Base-by-base conservation (phyloP, 2,797 vertebrate species). In the Phrynocephalus vlangalii region DNA sequence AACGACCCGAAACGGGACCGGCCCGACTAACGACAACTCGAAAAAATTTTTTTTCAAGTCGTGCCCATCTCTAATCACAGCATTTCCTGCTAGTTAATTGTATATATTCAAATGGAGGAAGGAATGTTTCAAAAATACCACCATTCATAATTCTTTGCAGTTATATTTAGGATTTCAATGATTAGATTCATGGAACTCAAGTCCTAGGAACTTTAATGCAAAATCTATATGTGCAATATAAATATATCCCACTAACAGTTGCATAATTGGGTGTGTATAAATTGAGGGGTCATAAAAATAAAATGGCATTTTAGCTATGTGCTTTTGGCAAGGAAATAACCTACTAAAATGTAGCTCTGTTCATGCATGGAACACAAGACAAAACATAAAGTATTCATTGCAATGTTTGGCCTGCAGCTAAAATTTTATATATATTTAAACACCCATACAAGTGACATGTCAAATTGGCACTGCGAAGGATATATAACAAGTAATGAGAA, bases 261-360 rank as follows among this genome's bases (percentile, higher is more conserved):
- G 60, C 18, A 78, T 79, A 72, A 63, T 28, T 72, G 28, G 6
- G 79, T 79, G 28, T 30, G 9, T 79, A 68, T 78, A 92, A 90
- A 86, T n/a, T 72, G 85, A 84, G 63, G 56, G 81, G 0, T 3
- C 38, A 73, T 91, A 85, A 81, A 88, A 83, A 81, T 82, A 87
- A 93, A 90, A 90, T 67, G 79, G 80, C 87, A 93, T 94, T 94
- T 90, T 90, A 87, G 86, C 68, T 92, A 93, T 91, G 87, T 66
- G 88, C 5, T 90, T 91, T 80, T 90, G 88, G 83, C 52, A 89
- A 44, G 68, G 66, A 90, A 92, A 68, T 72, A 85, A 52, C 22
- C 52, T 79, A 20, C 72, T 85, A 66, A 87, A 94, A 90, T 87
- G 13, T 79, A 89, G 72, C 22, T 1, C 20, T 85, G 84, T 79